Evolutionary conservation across 2,797 vertebrate genomes (phyloP).

Genomic region (Furcifer pardalis): DNA sequence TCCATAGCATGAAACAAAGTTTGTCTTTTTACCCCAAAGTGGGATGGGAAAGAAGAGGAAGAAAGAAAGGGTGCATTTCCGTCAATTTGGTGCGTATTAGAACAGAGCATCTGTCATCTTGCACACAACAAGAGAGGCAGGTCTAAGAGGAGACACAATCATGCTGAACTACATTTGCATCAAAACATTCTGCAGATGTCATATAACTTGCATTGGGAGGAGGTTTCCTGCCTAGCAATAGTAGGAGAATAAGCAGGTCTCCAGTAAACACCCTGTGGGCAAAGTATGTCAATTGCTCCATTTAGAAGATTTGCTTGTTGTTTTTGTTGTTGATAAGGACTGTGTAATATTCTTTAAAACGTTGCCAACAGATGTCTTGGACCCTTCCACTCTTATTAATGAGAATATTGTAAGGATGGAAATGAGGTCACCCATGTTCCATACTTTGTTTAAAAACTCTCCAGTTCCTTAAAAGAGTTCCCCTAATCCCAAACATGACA

Average conservation of each 20-base stretch:
- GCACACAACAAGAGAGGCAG: neutral
- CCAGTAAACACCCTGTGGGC: no score
- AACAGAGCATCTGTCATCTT: neutral
- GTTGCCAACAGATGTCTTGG: slow-evolving; percentile 68
- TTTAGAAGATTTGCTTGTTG: slow-evolving; percentile 44
- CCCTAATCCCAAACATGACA: slow-evolving; percentile 70
- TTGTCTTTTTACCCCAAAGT: neutral
- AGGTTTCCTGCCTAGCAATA: neutral
- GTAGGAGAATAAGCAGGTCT: neutral
- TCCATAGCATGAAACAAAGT: no score
- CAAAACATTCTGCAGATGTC: neutral
- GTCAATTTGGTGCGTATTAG: neutral
- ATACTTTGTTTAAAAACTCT: slow-evolving; percentile 69
- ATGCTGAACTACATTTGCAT: no score
- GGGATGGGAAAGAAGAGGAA: neutral
- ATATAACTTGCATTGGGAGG: neutral
- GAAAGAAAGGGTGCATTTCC: neutral
- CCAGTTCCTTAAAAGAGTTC: slow-evolving; percentile 71
- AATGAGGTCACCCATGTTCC: slow-evolving; percentile 68
- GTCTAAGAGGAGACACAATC: neutral
- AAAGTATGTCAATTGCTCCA: neutral
- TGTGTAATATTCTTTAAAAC: slow-evolving; percentile 66
- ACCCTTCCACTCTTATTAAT: slow-evolving; percentile 60
- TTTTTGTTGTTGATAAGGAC: slow-evolving; percentile 29
- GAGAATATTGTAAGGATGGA: slow-evolving; percentile 66